Evolutionary conservation across 1,140 invertebrate genomes (phyloP).

Genomic region (Asbolus verrucosus): DNA sequence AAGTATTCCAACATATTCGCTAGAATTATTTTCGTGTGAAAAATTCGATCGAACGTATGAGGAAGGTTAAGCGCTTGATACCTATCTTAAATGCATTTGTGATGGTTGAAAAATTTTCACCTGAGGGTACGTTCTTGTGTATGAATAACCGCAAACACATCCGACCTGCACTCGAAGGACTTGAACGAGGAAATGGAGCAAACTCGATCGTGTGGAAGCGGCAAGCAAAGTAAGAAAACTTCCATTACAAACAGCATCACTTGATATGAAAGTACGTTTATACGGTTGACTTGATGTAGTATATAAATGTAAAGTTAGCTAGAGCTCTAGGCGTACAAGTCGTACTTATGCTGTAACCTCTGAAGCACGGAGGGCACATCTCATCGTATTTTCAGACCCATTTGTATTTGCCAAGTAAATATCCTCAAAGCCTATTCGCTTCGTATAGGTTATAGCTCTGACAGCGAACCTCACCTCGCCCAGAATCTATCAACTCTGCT

Average conservation of each 20-base stretch:
- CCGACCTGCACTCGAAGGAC: too few relatives aligned
- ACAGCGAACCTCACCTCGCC: slow-evolving; percentile 35
- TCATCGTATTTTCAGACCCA: slow-evolving; percentile 18
- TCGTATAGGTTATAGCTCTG: slow-evolving; percentile 32
- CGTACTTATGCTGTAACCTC: slow-evolving; percentile 13
- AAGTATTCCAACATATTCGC: neutral
- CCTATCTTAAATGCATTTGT: too few relatives aligned
- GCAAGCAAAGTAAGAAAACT: neutral
- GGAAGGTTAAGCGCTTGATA: neutral
- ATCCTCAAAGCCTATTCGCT: slow-evolving; percentile 33
- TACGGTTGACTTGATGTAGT: slow-evolving; percentile 17
- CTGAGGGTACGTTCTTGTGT: too few relatives aligned
- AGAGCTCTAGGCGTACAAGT: slow-evolving; percentile 9
- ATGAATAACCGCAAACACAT: too few relatives aligned
- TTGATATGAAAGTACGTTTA: slow-evolving; percentile 19
- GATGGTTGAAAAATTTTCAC: too few relatives aligned
- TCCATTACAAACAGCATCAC: slow-evolving; percentile 1
- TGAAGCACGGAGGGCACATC: slow-evolving; percentile 23
- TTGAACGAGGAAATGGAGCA: too few relatives aligned
- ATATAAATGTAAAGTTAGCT: slow-evolving; percentile 25
- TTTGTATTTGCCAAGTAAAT: slow-evolving; percentile 46
- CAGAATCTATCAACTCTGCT: slow-evolving; percentile 40
- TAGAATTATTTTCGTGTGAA: neutral
- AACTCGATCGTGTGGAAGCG: neutral
- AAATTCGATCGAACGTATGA: neutral